Evolutionary conservation across 2,888 invertebrate genomes (phyloP), one percentile per base, ranked within the genome.

Genomic region (Eupithecia vulgata): DNA sequence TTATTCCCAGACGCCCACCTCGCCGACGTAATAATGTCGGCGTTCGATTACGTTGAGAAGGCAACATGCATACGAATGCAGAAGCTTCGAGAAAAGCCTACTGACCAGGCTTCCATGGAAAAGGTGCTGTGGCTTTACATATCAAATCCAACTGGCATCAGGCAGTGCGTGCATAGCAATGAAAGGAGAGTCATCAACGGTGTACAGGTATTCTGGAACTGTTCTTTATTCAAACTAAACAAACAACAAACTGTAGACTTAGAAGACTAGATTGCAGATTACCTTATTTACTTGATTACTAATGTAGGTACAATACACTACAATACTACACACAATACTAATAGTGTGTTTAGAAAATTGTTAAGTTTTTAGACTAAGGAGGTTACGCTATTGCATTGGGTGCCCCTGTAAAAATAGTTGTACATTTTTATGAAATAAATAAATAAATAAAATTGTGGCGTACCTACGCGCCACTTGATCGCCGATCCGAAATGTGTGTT

Each of bases 161-260:
- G 86, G 7, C 93, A 93, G 74, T 94, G 94, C 70, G 94, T 94
- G 0, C 94, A 94, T 64, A 94, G 90, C 78, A 94, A 94, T 71
- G 92, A 92, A 65, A 82, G 81, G 13, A 87, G 86, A 67, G 80
- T 78, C 0, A 87, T 91, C 48, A 82, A 83, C 69, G 94, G 94
- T 0, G 93, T 93, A 15, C 92, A 92, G 89, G 94, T 92, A 68
- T 13, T 12, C 64, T 82, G 81, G 13, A 87, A 52, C 21, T n/a
- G n/a, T 52, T 52, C 2, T 52, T 21, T 45, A 45, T 2, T 3
- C 1, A 6, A 30, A 30, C 30, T 30, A 1, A 30, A 30, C 1
- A 30, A 30, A 30, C 30, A 30, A 30, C 3, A 52, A 21, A 52
- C 21, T 3, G 48, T 3, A 21, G n/a, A 52, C 10, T 10, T 52